Conservation (phyloP, 2,888 invertebrate species). For the Euzetes globulus region DNA sequence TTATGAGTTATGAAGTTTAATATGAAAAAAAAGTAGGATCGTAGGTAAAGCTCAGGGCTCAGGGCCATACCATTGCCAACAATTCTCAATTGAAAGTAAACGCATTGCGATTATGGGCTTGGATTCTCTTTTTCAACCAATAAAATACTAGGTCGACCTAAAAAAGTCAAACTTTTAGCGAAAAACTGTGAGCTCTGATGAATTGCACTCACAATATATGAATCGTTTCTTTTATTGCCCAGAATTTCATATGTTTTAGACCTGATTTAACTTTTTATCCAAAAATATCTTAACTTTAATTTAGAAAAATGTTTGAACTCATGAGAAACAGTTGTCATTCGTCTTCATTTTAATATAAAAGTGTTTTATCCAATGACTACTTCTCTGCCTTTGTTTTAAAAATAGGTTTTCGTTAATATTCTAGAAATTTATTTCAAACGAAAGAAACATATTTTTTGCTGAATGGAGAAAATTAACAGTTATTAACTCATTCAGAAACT, state of each 20-base stretch:
- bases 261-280: neutral
- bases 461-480: no score
- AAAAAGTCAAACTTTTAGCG: neutral
- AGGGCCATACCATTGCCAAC: no score
- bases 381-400: no score
- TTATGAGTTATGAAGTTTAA: neutral
- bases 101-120: neutral
- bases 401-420: no score
- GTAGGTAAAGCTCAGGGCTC: neutral
- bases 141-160: slow-evolving; percentile 3
- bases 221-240: neutral
- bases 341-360: no score
- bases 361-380: no score
- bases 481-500: no score
- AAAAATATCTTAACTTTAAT: neutral
- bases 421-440: no score
- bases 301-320: neutral
- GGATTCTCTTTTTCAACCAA: neutral
- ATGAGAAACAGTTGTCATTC: neutral
- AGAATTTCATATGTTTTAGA: neutral
- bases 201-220: neutral
- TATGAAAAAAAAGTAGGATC: neutral
- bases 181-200: neutral
- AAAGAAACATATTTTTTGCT: no score
- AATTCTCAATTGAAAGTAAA: no score